Evolutionary conservation across 2,113 vertebrate species (phyloP), one percentile per base, ranked within the genome.

Genomic region (Haemorhous mexicanus): DNA sequence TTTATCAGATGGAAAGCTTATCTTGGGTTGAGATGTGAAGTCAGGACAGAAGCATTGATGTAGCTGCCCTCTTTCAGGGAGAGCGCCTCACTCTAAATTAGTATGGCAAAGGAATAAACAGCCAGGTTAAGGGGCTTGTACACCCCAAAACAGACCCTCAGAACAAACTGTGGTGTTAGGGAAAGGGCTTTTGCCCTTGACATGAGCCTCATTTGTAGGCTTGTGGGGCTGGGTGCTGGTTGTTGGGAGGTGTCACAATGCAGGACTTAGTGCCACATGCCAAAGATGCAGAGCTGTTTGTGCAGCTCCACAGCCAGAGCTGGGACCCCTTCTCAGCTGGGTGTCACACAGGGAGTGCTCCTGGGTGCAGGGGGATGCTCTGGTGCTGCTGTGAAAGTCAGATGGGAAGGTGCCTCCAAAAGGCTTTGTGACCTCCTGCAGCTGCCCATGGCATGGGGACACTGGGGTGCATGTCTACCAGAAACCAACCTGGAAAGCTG

Each of bases 361-460:
- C 66, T 35, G 37, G n/a, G 21, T 24, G 16, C 41, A 70, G 50
- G 11, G 14, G 14, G 21, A 26, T 50, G 62, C n/a, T 50, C 22
- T 2, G 5, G 23, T 33, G 52, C 70, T 68, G 35, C 7, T 28
- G 63, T 64, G 64, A 37, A 30, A 24, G 28, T 13, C 1, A 4
- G 16, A 17, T 17, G 19, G 63, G 41, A 72, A 49, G 58, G 19
- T 62, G 35, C 11, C 33, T 72, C 53, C 47, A 33, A n/a, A 81
- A 32, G 20, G 1, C 44, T 73, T 53, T 55, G 56, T 53, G 47
- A 58, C 3, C 37, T 28, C 14, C 56, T 47, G 44, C 30, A 67
- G 47, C 37, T 11, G 4, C 24, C 30, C 18, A 2, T 4, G 50
- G 78, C 55, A 66, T 0, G 0, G 81, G 43, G n/a, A 20, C 43